These are phyloP conservation scores for Labrus mixtus DNA, from an alignment of 2,113 vertebrate genomes.

Conservation along the genomic window DNA sequence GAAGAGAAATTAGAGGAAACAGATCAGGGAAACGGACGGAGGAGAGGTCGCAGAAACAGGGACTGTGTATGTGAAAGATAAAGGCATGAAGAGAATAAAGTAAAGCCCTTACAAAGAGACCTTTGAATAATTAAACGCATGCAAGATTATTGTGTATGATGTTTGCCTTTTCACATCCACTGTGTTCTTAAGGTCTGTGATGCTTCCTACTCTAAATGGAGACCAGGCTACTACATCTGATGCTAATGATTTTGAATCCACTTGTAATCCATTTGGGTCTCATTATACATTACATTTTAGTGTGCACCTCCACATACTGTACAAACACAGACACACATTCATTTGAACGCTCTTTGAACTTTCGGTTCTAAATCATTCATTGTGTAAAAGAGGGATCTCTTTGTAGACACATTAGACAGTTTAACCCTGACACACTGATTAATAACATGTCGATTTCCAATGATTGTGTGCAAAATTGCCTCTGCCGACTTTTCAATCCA, in stretches of 20 bases:
- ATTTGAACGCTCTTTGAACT: constrained; percentile 27
- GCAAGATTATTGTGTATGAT: constrained; percentile 41
- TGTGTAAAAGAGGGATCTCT: constrained; percentile 12
- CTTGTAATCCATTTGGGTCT: constrained; percentile 51
- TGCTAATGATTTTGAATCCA: constrained; percentile 48
- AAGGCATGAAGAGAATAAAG: constrained; percentile 24
- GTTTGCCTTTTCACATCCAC: constrained; percentile 10
- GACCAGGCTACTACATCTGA: constrained; percentile 7
- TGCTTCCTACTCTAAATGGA: constrained; percentile 19
- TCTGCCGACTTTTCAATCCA: constrained; percentile 17
- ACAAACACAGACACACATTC: background rate
- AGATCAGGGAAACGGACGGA: background rate
- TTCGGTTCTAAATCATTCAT: constrained; percentile 40
- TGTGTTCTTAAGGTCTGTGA: background rate
- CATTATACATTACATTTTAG: constrained; percentile 28
- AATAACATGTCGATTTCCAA: constrained; percentile 9
- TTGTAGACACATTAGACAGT: constrained; percentile 31
- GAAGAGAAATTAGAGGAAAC: background rate
- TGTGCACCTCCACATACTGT: background rate
- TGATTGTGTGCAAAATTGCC: constrained; percentile 23
- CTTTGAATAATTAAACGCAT: constrained; percentile 68
- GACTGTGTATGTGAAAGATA: constrained; percentile 41
- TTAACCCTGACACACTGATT: constrained; percentile 32
- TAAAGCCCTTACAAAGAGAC: constrained; percentile 42
- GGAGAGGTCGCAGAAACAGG: background rate